phyloP scores from a whole-genome alignment of 2,888 invertebrate species.

The Acanthosepion lycidas region DNA sequence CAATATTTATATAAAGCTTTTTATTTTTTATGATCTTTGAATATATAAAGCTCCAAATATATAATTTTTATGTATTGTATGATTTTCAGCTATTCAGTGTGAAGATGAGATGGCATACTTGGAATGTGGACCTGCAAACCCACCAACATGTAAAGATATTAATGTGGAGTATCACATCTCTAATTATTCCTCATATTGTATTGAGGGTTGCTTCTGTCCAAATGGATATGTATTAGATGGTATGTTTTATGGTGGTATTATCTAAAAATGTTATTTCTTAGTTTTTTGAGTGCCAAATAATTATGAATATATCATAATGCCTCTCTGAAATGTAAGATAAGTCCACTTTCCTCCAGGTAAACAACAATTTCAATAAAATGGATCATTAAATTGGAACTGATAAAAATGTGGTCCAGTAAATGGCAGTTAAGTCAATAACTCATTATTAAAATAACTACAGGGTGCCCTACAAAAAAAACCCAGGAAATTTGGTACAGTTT shows the following conservation, averaged over 20 bases:
- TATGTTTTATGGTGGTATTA: not conserved
- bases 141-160: not conserved
- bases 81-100: constrained; percentile 42
- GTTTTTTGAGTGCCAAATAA: too few relatives aligned
- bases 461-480: too few relatives aligned
- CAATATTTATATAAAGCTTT: not conserved
- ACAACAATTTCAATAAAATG: too few relatives aligned
- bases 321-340: too few relatives aligned
- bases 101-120: not conserved
- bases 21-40: not conserved
- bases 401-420: too few relatives aligned
- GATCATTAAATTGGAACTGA: too few relatives aligned
- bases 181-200: constrained; percentile 12
- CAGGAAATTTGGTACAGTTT: too few relatives aligned
- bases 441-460: too few relatives aligned
- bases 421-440: too few relatives aligned
- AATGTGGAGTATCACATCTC: too few relatives aligned
- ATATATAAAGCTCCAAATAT: not conserved
- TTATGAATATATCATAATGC: too few relatives aligned
- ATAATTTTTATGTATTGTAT: not conserved
- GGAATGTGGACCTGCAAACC: constrained; percentile 46
- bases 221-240: constrained; percentile 39
- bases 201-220: constrained; percentile 44
- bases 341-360: too few relatives aligned
- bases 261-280: not conserved